Conservation (phyloP, 2,888 invertebrate species). For the Entomobrya proxima region DNA sequence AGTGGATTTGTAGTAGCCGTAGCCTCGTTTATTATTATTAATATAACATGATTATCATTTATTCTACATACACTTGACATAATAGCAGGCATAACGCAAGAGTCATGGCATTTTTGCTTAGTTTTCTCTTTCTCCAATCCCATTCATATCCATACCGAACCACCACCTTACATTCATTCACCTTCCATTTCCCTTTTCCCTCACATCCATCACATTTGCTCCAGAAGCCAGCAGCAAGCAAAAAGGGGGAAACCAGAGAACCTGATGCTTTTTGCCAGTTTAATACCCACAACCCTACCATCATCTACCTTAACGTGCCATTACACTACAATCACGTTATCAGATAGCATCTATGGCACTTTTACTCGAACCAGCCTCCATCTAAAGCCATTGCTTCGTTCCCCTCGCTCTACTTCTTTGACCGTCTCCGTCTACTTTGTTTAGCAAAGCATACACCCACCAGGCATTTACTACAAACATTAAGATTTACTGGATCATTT, state of each 20-base stretch:
- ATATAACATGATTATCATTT: background rate
- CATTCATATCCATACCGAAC: too few species aligned
- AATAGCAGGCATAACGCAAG: too few species aligned
- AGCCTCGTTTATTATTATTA: background rate
- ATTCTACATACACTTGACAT: background rate
- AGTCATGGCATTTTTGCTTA: background rate
- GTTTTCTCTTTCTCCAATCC: too few species aligned
- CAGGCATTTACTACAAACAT: background rate
- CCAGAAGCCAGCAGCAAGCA: background rate
- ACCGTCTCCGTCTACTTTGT: background rate
- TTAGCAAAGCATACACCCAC: too few species aligned
- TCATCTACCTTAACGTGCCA: too few species aligned
- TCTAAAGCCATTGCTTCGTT: background rate
- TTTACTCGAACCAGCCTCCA: too few species aligned
- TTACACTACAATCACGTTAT: too few species aligned
- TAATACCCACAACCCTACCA: too few species aligned
- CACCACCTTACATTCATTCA: too few species aligned
- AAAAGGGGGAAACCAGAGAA: too few species aligned
- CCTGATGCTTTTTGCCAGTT: background rate
- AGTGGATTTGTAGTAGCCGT: background rate
- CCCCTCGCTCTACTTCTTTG: background rate
- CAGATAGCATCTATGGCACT: too few species aligned
- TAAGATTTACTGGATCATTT: background rate
- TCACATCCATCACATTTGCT: background rate
- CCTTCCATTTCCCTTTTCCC: background rate